Conservation (phyloP, 2,797 vertebrate genomes). For the Anableps anableps region DNA sequence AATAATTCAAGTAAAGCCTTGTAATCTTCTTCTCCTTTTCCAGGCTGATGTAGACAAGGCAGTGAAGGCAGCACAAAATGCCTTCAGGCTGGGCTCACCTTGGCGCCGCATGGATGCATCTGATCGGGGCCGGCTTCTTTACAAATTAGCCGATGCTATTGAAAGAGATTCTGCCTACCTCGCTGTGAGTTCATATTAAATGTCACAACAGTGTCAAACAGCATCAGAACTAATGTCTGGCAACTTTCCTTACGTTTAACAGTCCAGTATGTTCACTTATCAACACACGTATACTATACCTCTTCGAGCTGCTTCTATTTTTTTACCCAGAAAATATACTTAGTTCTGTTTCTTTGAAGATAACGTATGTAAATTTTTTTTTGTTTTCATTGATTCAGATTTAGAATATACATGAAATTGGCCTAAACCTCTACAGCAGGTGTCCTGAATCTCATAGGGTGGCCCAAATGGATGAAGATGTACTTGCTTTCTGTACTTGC, state of each 20-base stretch:
- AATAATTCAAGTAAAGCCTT: not conserved
- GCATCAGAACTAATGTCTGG: not conserved
- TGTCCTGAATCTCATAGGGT: not conserved
- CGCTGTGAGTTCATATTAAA: conserved; percentile 82
- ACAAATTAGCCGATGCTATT: conserved; percentile 88
- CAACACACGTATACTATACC: not conserved
- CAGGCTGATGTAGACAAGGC: conserved; percentile 94
- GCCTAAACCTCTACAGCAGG: not conserved
- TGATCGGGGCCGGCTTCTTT: conserved; percentile 87
- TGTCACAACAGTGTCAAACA: not conserved
- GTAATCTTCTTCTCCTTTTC: conserved; percentile 15
- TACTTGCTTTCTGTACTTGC: too few species aligned
- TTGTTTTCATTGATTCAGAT: not conserved
- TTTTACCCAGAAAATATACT: not conserved
- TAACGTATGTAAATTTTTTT: not conserved
- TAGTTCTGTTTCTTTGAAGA: too few species aligned
- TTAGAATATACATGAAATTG: not conserved
- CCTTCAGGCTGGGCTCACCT: conserved; percentile 91
- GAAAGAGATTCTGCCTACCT: conserved; percentile 92
- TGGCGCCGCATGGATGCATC: conserved; percentile 96
- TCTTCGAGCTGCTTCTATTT: not conserved
- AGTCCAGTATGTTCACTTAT: not conserved
- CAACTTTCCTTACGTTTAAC: not conserved
- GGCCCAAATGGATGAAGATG: too few species aligned
- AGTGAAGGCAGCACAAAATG: conserved; percentile 87